Evolutionary conservation across 1,140 invertebrate genomes (phyloP).

Genomic region (Papilio glaucus): DNA sequence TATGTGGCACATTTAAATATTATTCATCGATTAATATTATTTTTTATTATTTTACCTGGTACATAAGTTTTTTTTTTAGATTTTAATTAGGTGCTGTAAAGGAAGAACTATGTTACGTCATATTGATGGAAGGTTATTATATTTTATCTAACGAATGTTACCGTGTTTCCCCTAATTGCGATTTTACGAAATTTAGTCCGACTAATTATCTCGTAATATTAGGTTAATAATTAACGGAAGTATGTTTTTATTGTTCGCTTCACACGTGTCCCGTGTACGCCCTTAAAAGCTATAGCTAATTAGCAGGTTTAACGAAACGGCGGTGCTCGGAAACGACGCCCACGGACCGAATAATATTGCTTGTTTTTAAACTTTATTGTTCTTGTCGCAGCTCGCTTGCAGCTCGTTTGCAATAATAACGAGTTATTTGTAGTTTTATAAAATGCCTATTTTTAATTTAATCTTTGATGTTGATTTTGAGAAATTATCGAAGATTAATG

Average conservation of each 20-base stretch:
- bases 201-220: constrained; percentile 17
- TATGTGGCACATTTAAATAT: too few species aligned
- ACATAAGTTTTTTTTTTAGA: too few species aligned
- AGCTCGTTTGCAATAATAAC: neutral
- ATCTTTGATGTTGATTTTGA: neutral
- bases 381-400: neutral
- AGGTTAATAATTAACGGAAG: constrained; percentile 29
- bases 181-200: neutral
- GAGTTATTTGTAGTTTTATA: constrained; percentile 10
- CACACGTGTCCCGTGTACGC: constrained; percentile 22
- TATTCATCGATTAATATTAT: too few species aligned
- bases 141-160: too few species aligned
- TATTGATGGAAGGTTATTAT: too few species aligned
- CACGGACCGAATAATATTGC: constrained; percentile 24
- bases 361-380: constrained; percentile 30
- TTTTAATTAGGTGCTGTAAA: too few species aligned
- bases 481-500: too few species aligned
- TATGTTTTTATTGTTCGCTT: constrained; percentile 27
- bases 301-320: constrained; percentile 37
- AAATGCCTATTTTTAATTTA: neutral
- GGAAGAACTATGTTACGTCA: too few species aligned
- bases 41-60: too few species aligned
- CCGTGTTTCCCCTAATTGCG: neutral
- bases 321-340: constrained; percentile 13
- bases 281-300: constrained; percentile 42